Evolutionary conservation across 2,113 vertebrate genomes (phyloP).

Genomic region (Hippocampus abdominalis): DNA sequence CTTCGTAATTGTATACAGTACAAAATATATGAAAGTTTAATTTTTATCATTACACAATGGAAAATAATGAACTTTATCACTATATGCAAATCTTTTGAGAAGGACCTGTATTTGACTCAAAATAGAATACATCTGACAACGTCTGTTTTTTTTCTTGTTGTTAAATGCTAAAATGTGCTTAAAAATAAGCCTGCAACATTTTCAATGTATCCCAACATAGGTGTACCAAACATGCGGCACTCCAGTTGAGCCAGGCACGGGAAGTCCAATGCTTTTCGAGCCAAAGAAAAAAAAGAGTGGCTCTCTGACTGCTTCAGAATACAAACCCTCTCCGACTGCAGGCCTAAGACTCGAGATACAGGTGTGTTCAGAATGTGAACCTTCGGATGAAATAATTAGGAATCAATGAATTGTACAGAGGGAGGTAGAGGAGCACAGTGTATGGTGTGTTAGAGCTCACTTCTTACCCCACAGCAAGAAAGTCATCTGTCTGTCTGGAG

Average conservation of each 20-base stretch:
- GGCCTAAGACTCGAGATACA: constrained; percentile 77
- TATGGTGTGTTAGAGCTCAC: neutral
- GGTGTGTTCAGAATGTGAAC: constrained; percentile 49
- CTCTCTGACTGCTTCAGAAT: constrained; percentile 65
- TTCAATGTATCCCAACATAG: constrained; percentile 51
- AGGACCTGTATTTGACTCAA: neutral
- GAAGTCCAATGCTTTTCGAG: constrained; percentile 69
- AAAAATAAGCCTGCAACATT: neutral
- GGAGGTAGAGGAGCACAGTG: neutral
- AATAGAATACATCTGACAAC: neutral
- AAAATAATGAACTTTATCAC: too few relatives aligned
- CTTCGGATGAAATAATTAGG: neutral
- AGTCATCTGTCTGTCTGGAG: too few relatives aligned
- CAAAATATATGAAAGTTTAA: too few relatives aligned
- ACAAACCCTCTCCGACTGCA: constrained; percentile 68
- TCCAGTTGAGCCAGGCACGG: constrained; percentile 75
- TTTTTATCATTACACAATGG: too few relatives aligned
- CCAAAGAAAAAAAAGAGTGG: constrained; percentile 63
- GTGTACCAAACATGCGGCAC: constrained; percentile 85
- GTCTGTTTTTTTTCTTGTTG: neutral
- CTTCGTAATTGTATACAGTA: too few relatives aligned
- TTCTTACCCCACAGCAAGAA: neutral
- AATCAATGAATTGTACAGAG: neutral
- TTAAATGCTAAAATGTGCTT: neutral
- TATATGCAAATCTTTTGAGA: too few relatives aligned